Conservation (phyloP, 2,113 vertebrate genomes). For the western clawed frog (Xenopus tropicalis) region UCB_Xtro_10.0 CM004443.2:13055001-13055500, state of each 20-base stretch:
- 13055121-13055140: neutral
- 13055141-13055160: neutral
- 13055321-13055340: neutral
- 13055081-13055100: too few species aligned
- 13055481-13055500: neutral
- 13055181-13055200: neutral
- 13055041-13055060: too few species aligned
- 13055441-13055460: neutral
- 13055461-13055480: neutral
- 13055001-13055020: too few species aligned
- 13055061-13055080: too few species aligned
- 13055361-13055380: conserved; percentile 1
- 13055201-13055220: neutral
- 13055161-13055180: neutral
- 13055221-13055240: conserved; percentile 4
- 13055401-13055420: conserved; percentile 13
- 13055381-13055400: conserved; percentile 6
- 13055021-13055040: too few species aligned
- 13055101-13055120: neutral
- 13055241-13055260: neutral
- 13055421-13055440: conserved; percentile 20
- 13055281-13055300: neutral
- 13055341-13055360: conserved; percentile 21
- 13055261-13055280: neutral
- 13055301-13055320: neutral